These are phyloP conservation scores for Apteryx mantelli DNA, from an alignment of 2,113 vertebrate genomes.

Conservation along the genomic window DNA sequence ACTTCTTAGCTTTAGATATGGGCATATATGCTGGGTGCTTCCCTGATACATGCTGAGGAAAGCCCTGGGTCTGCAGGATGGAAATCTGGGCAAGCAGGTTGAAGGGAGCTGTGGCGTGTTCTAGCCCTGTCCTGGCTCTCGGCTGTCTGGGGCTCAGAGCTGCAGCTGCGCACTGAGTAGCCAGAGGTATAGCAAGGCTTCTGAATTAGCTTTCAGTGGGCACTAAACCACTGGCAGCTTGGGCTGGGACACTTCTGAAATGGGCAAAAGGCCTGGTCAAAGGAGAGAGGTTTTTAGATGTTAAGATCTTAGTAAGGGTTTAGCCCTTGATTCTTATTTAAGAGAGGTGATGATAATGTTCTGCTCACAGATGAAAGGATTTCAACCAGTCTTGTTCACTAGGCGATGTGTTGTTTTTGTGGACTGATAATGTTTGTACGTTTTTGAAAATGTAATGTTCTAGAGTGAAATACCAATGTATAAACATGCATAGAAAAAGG, in stretches of 20 bases:
- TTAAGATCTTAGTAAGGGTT: neutral
- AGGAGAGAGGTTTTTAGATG: neutral
- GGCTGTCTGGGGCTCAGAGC: neutral
- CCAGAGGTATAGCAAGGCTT: neutral
- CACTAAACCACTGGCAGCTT: neutral
- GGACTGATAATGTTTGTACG: neutral
- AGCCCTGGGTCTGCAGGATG: neutral
- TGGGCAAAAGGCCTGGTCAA: neutral
- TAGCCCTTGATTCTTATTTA: neutral
- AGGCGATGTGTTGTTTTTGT: neutral
- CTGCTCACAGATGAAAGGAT: neutral
- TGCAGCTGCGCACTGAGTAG: neutral
- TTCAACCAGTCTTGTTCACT: neutral
- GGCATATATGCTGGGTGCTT: fast-evolving
- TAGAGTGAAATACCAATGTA: neutral
- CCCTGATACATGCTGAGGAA: neutral
- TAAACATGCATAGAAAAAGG: neutral
- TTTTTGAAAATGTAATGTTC: neutral
- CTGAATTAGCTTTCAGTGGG: neutral
- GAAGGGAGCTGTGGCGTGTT: neutral
- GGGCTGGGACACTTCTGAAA: neutral
- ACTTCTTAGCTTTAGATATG: neutral
- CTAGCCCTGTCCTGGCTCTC: fast-evolving
- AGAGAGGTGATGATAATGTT: neutral
- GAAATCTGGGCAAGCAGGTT: too few relatives aligned